Base-by-base conservation (phyloP, 2,113 vertebrate genomes). In the Hypocryptadius cinnamomeus region DNA sequence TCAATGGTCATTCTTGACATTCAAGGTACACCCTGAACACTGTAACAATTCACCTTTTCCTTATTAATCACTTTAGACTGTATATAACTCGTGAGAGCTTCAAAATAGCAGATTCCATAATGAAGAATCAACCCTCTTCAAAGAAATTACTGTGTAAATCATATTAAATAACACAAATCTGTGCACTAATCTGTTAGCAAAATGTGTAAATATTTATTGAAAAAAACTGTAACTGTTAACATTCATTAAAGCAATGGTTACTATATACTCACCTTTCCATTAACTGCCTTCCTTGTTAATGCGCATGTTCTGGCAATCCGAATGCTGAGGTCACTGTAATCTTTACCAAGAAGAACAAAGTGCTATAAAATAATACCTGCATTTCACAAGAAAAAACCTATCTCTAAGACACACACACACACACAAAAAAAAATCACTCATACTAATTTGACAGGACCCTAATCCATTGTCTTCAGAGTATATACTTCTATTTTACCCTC, bases 261-360 rank as follows among this genome's bases (percentile, higher is more conserved):
- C 9, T 83, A 27, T 33, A 50, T 13, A 91, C 96, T 84, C 3
- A 97, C 97, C 87, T 96, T 96, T 16, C 33, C 59, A 24, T 51
- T 37, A 21, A 59, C 4, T 27, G 79, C 8, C 31, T 56, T 66
- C 33, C 40, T 95, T 70, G 33, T 61, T 94, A 99, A 44, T 8
- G 98, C 97, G 96, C 98, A 98, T 0, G 97, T 98, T 61, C 98
- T 97, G 16, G 97, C 98, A 86, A 98, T 96, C 4, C 13, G 39
- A 91, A 99, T 87, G 91, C 97, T 98, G 88, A 99, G 90, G 54
- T 89, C 70, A 57, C 93, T 79, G 90, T 96, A 97, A 82, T 97
- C 98, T 98, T 93, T 51, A 86, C 19, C 79, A 93, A 81, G 72
- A 90, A 94, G 53, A 90, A 76, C 18, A 90, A 0, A 69, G 54